Percentiles rank a stretch among this genome's conserved stretches.
These are phyloP conservation scores for Clusia tigrina DNA, from an alignment of 2,888 invertebrate genomes.

Conservation along the genomic window DNA sequence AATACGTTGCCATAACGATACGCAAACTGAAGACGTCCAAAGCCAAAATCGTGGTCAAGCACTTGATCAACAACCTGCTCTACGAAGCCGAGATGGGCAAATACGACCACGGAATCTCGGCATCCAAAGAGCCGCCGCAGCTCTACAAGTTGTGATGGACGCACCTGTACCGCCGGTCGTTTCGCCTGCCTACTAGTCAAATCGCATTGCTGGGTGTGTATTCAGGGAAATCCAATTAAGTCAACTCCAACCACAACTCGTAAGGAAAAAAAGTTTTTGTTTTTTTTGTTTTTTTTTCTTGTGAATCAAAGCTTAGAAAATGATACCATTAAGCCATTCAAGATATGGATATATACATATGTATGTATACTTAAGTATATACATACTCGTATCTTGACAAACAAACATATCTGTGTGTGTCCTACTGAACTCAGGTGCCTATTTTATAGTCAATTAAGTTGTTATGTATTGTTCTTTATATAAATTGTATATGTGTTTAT, in stretches of 20 bases:
- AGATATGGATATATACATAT: constrained; percentile 5
- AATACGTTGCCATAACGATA: constrained; percentile 62
- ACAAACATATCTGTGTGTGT: constrained; percentile 38
- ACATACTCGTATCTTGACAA: no score
- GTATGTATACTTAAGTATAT: constrained; percentile 4
- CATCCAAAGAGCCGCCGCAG: constrained; percentile 60
- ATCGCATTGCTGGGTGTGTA: not conserved
- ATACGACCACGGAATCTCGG: constrained; percentile 60
- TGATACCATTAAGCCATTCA: not conserved
- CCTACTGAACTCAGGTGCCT: constrained; percentile 59
- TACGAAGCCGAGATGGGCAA: constrained; percentile 61
- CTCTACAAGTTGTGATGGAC: constrained; percentile 57
- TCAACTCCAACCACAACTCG: no score
- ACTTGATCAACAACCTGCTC: constrained; percentile 59
- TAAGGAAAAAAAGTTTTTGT: not conserved
- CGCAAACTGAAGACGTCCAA: constrained; percentile 59
- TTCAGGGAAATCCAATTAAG: constrained; percentile 6
- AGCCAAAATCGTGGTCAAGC: constrained; percentile 61
- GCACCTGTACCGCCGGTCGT: not conserved
- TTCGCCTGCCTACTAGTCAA: constrained; percentile 3
- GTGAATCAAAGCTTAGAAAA: not conserved
- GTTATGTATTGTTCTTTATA: constrained; percentile 55
- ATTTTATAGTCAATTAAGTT: constrained; percentile 59
- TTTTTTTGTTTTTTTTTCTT: not conserved
- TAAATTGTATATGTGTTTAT: no score